These are phyloP conservation scores for Phalacrocorax pelagicus DNA, from an alignment of 2,113 vertebrate genomes.

Conservation along the genomic window DNA sequence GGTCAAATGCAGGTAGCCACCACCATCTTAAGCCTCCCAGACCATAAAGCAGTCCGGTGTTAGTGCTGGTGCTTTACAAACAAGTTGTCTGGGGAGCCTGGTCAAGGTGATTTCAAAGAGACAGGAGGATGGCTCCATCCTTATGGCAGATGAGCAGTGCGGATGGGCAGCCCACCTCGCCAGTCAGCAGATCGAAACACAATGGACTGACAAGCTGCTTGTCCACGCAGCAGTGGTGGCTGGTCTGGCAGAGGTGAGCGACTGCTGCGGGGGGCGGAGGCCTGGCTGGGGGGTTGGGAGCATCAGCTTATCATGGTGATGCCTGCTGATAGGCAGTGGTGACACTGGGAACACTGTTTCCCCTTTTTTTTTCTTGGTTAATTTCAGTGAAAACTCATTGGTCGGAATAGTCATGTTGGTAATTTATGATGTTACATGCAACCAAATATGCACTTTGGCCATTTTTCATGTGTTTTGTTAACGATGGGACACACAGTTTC, in stretches of 20 bases:
- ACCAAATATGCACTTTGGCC: neutral
- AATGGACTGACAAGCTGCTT: neutral
- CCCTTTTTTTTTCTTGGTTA: neutral
- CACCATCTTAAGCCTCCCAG: rapidly evolving
- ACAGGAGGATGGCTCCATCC: neutral
- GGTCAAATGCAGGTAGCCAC: neutral
- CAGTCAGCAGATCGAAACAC: neutral
- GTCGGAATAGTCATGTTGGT: neutral
- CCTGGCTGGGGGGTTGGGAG: neutral
- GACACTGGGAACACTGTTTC: neutral
- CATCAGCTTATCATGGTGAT: neutral
- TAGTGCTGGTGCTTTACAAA: neutral
- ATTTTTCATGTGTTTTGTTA: neutral
- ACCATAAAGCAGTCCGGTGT: neutral
- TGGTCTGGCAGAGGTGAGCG: neutral
- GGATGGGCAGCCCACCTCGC: neutral
- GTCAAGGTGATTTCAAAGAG: neutral
- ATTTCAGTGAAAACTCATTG: neutral
- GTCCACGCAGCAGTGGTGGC: neutral
- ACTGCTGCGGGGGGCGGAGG: rapidly evolving
- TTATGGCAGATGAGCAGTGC: rapidly evolving
- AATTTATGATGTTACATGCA: neutral
- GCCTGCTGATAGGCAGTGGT: neutral
- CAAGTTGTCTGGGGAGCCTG: rapidly evolving
- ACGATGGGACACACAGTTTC: neutral